A percentile compares a stretch with the other conserved stretches of the same genome.
These are phyloP conservation scores for Xanthia togata DNA, from an alignment of 2,888 invertebrate species.

Conservation along the genomic window DNA sequence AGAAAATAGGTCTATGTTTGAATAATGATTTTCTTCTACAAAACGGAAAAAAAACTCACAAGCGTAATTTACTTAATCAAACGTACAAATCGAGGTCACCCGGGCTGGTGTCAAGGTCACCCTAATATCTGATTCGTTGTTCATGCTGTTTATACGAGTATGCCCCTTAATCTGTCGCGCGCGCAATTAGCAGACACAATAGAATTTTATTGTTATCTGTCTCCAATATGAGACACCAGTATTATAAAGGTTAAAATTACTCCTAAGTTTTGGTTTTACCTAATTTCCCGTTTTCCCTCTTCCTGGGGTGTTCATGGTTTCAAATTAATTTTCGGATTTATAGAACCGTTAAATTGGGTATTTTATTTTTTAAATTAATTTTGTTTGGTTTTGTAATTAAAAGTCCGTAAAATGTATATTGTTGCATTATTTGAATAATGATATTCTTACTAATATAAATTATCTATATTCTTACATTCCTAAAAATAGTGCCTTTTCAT, in stretches of 20 bases:
- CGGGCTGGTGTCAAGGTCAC: conserved; percentile 42
- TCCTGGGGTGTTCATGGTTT: conserved; percentile 11
- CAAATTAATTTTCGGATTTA: conserved; percentile 42
- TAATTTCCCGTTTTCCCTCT: conserved; percentile 22
- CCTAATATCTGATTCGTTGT: conserved; percentile 25
- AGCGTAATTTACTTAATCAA: conserved; percentile 28
- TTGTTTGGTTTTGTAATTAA: background rate
- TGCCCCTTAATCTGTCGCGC: too few relatives aligned
- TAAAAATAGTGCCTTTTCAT: background rate
- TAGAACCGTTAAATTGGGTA: conserved; percentile 25
- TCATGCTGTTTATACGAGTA: conserved; percentile 31
- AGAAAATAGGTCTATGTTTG: background rate
- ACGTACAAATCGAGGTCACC: conserved; percentile 30
- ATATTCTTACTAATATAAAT: background rate
- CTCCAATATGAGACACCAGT: too few relatives aligned
- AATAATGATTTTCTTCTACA: background rate
- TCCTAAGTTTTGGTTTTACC: conserved; percentile 33
- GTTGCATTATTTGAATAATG: too few relatives aligned
- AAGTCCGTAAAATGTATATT: background rate
- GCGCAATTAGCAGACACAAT: too few relatives aligned
- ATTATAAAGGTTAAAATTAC: too few relatives aligned
- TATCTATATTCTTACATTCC: background rate
- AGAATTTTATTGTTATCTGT: too few relatives aligned
- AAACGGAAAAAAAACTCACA: conserved; percentile 2
- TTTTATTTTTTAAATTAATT: background rate